Evolutionary conservation across 1,140 invertebrate genomes (phyloP).

Genomic region (Pinna nobilis): DNA sequence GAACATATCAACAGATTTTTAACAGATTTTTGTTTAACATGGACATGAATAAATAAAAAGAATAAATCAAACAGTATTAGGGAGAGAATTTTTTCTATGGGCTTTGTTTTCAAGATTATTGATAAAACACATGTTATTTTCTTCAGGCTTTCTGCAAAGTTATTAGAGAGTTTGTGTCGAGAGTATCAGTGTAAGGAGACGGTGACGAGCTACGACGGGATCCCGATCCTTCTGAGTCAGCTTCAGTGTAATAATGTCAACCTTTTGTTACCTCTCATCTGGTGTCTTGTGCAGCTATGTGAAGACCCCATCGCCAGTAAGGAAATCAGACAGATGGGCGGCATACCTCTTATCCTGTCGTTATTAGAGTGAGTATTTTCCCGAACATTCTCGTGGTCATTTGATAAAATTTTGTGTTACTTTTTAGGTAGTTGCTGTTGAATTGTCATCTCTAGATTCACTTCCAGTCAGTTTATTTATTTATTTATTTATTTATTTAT

Average conservation of each 20-base stretch:
- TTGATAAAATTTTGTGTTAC: not conserved
- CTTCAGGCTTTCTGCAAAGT: constrained; percentile 71
- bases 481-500: not conserved
- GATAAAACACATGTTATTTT: not conserved
- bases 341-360: constrained; percentile 73
- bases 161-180: constrained; percentile 70
- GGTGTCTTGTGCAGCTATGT: constrained; percentile 74
- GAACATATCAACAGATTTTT: too few relatives aligned
- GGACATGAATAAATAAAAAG: too few relatives aligned
- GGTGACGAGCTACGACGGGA: constrained; percentile 72
- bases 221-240: constrained; percentile 73
- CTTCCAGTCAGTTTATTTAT: too few relatives aligned
- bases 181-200: constrained; percentile 68
- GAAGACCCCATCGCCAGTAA: constrained; percentile 71
- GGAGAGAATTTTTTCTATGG: too few relatives aligned
- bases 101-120: too few relatives aligned
- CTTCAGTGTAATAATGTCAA: constrained; percentile 69
- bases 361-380: constrained; percentile 70
- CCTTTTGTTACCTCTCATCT: constrained; percentile 70
- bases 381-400: too few relatives aligned
- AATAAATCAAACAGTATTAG: too few relatives aligned
- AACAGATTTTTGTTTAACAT: too few relatives aligned
- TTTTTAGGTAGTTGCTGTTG: not conserved
- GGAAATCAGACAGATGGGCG: constrained; percentile 72
- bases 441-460: too few relatives aligned